A percentile compares a stretch with the other conserved stretches of the same genome.
Conservation (phyloP, 2,888 invertebrate species). For the Catocala nupta region DNA sequence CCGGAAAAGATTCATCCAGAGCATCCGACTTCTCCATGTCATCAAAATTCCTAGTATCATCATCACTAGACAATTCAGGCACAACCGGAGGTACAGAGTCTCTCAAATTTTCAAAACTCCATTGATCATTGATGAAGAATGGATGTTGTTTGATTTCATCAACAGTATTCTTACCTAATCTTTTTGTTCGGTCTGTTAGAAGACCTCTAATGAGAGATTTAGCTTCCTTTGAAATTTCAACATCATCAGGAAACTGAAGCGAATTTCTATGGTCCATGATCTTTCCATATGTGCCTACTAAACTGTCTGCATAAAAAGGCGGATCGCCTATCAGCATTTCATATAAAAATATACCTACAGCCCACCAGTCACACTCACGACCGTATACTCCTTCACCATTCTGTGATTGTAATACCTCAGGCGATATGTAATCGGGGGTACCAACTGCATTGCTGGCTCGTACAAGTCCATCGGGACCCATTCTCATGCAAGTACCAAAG, state of each 20-base stretch:
- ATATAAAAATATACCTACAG: constrained; percentile 99
- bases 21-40: constrained; percentile 98
- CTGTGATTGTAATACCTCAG: constrained; percentile 99
- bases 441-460: constrained; percentile 99
- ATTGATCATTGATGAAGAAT: constrained; percentile 98
- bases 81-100: constrained; percentile 98
- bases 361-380: constrained; percentile 99
- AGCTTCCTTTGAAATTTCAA: constrained; percentile 95
- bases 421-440: constrained; percentile 99
- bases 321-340: constrained; percentile 99
- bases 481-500: constrained; percentile 99
- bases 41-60: constrained; percentile 99
- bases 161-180: constrained; percentile 96
- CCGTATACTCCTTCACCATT: constrained; percentile 98
- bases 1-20: constrained; percentile 97
- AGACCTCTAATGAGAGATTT: constrained; percentile 97
- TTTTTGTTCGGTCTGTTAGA: constrained; percentile 95
- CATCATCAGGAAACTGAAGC: constrained; percentile 97
- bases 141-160: constrained; percentile 97
- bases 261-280: constrained; percentile 99
- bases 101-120: constrained; percentile 98
- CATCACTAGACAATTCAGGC: constrained; percentile 97
- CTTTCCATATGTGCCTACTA: constrained; percentile 99
- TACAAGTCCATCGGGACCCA: constrained; percentile 98
- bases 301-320: constrained; percentile 99